Base-by-base conservation (phyloP, 2,797 vertebrate genomes). In the Danio choprae region DNA sequence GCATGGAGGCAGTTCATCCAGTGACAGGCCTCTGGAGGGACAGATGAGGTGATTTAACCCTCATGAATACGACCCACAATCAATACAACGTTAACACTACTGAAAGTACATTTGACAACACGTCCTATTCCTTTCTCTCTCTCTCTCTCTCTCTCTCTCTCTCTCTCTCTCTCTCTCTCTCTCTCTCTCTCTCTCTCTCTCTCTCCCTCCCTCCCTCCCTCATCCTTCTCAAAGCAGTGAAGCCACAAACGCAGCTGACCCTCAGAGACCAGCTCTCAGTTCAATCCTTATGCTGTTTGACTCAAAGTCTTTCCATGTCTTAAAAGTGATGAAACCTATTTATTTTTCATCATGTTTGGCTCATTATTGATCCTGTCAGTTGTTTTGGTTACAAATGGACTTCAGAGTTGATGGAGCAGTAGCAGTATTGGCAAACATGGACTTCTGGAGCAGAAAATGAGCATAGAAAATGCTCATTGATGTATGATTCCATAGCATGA, bases 361-460 rank as follows among this genome's bases (percentile, higher is more conserved):
- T 79, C 65, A 87, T 80, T 81, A 87, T 80, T 75, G 75, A 88
- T 81, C 79, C 53, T 65, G 71, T 73, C 20, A 59, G 63, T 64
- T 65, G 82, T 82, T 79, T 72, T 85, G 81, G 85, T 87, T 85
- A 84, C 82, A 89, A 82, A 84, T 68, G 62, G 67, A 53, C 72
- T 65, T 48, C 20, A 51, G n/a, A 38, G 22, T 65, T n/a, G 64
- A 53, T 46, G 62, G 65, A 73, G 79, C 50, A 12, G 22, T 29
- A 64, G 71, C 10, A 18, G 60, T 43, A 71, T 55, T 43, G 43
- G 59, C 38, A n/a, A 70, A 64, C 60, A 58, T 15, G 15, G 48
- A 36, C 60, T 73, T 58, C 58, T n/a, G 6, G 5, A 44, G 48
- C 48, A 63, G 7, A 41, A 62, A 9, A 12, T 56, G 6, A 56